Percentiles rank a stretch among this genome's conserved stretches.
Conservation (phyloP, 2,113 vertebrate genomes). For the Chinchilla lanigera region DNA sequence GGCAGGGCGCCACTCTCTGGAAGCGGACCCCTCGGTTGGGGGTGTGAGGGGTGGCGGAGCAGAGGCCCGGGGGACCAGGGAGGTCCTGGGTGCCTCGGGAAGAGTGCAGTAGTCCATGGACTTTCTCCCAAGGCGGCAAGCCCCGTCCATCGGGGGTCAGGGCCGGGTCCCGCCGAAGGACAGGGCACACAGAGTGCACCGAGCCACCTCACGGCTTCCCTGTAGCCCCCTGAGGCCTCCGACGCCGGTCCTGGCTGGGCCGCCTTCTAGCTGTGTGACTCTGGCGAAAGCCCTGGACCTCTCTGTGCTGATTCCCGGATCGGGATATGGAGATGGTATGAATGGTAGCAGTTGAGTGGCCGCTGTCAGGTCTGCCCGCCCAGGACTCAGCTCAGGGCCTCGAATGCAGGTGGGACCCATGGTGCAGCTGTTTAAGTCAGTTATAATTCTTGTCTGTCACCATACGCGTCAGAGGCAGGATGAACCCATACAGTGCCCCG, state of each 20-base stretch:
- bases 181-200: not conserved
- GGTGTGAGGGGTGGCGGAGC: no score
- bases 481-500: accelerated
- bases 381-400: not conserved
- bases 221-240: not conserved
- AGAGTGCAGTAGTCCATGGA: not conserved
- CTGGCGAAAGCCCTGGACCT: not conserved
- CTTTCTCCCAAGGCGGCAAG: not conserved
- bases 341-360: accelerated
- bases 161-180: no score
- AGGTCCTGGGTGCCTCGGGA: not conserved
- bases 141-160: not conserved
- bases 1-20: not conserved
- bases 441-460: accelerated
- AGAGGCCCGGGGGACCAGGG: not conserved
- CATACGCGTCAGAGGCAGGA: not conserved
- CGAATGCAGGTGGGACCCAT: accelerated
- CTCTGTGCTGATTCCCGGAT: not conserved
- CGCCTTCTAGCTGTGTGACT: not conserved
- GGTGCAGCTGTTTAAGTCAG: accelerated
- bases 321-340: not conserved
- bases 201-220: not conserved
- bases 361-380: accelerated
- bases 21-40: not conserved
- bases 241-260: not conserved